Base-by-base conservation (phyloP, 2,113 vertebrate species). In the Antechinus stuartii region DNA sequence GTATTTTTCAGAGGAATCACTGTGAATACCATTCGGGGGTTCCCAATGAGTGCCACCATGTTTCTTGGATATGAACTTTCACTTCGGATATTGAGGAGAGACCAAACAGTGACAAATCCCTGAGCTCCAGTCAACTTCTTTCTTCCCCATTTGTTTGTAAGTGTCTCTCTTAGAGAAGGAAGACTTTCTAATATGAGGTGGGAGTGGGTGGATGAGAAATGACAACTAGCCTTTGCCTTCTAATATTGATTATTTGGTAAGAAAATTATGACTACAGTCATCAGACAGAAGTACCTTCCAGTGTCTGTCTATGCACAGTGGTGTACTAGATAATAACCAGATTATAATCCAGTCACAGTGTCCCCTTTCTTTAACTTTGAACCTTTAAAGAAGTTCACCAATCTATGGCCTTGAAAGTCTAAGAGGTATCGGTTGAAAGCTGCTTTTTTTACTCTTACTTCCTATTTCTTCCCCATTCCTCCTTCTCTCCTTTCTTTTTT, bases 31-130 rank as follows among this genome's bases (percentile, higher is more conserved):
- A 91, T 99, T 89, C 98, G 99, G 95, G 99, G 99, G 94, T 99
- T 99, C 98, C 99, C 99, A 6, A 99, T 99, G 98, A 99, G 99
- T 89, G 99, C 99, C 10, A 99, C 99, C 97, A 99, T 99, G 99
- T 99, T 99, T 98, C 99, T 99, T 89, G 99, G 98, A 94, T 99
- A 99, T 22, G 99, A 99, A 97, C 99, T 99, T 89, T 99, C 99
- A 0, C 99, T 99, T 96, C 99, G 98, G 98, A 99, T 99, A 92
- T 98, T 99, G 97, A 99, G 98, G 94, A 96, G 98, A 96, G 96
- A 96, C 89, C 97, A 98, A 91, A 95, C 96, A 22, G 98, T 98
- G 95, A 97, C 97, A 90, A 98, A 92, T 96, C 94, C 98, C 22
- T 99, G 97, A 99, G 92, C 35, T 8, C 96, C 98, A 98, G 98